phyloP scores from a whole-genome alignment of 1,140 invertebrate species.

The Brachionus rotundiformis region DNA sequence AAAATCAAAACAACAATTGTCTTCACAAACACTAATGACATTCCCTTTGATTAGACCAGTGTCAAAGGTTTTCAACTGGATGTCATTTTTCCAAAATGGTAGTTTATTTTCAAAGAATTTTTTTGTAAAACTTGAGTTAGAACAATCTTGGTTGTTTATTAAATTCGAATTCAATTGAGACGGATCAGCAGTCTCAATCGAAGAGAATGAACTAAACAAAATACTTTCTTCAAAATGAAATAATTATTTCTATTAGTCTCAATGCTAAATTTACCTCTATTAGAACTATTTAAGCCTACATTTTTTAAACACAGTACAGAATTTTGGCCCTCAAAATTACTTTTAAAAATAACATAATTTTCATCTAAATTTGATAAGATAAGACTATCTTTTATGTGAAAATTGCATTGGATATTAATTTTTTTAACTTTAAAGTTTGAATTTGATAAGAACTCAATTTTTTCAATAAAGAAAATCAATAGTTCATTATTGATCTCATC shows the following conservation, averaged over 20 bases:
- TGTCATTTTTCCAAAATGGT: neutral
- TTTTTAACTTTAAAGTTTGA: neutral
- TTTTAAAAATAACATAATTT: neutral
- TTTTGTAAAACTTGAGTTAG: neutral
- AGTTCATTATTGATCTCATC: neutral
- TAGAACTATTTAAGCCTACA: neutral
- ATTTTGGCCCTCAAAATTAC: neutral
- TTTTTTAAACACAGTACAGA: neutral
- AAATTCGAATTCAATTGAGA: neutral
- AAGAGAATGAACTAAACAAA: neutral
- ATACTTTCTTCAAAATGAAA: too few species aligned
- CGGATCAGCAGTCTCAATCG: neutral
- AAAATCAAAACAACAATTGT: slow-evolving; percentile 42
- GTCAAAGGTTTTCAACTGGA: neutral
- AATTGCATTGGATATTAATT: neutral
- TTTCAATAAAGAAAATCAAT: neutral
- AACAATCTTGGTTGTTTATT: neutral
- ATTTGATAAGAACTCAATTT: neutral
- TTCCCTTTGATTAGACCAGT: neutral
- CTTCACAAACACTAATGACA: slow-evolving; percentile 4
- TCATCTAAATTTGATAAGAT: neutral
- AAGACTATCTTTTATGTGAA: neutral
- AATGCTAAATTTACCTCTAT: neutral
- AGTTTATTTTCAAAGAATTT: neutral
- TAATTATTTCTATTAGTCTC: neutral